These are phyloP conservation scores for Lepidothrix coronata DNA, from an alignment of 2,113 vertebrate genomes.

Conservation along the genomic window DNA sequence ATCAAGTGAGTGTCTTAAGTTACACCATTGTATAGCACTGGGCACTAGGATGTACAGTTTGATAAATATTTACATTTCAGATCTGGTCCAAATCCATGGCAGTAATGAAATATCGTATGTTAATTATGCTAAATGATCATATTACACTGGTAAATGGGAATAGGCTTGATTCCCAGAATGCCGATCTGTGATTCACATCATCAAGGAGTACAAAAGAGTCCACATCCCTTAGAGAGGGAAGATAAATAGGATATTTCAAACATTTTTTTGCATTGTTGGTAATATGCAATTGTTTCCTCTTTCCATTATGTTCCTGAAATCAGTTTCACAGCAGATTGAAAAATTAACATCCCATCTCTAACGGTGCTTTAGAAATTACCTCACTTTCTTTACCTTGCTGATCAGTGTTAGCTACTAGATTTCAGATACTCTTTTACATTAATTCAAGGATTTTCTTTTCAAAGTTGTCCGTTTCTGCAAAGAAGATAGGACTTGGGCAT, in stretches of 20 bases:
- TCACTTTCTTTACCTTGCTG: background rate
- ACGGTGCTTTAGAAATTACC: background rate
- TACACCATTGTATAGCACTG: background rate
- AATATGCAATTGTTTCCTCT: background rate
- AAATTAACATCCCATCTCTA: background rate
- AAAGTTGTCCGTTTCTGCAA: background rate
- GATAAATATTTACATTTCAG: slow-evolving; percentile 25
- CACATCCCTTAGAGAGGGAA: background rate
- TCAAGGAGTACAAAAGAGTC: background rate
- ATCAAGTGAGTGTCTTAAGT: background rate
- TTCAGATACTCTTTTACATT: background rate
- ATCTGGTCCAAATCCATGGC: background rate
- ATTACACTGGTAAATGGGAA: background rate
- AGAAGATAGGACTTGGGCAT: background rate
- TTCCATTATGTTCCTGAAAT: background rate
- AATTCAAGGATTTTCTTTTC: background rate
- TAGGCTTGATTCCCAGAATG: background rate
- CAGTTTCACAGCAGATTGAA: background rate
- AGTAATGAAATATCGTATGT: background rate
- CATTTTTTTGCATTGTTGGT: background rate
- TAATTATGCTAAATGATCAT: slow-evolving; percentile 23
- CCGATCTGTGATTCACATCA: background rate
- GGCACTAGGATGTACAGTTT: background rate
- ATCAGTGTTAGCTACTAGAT: background rate
- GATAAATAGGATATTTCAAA: background rate